Evolutionary conservation across 2,797 vertebrate species (phyloP).

Genomic region (Atherinosoma microstoma): DNA sequence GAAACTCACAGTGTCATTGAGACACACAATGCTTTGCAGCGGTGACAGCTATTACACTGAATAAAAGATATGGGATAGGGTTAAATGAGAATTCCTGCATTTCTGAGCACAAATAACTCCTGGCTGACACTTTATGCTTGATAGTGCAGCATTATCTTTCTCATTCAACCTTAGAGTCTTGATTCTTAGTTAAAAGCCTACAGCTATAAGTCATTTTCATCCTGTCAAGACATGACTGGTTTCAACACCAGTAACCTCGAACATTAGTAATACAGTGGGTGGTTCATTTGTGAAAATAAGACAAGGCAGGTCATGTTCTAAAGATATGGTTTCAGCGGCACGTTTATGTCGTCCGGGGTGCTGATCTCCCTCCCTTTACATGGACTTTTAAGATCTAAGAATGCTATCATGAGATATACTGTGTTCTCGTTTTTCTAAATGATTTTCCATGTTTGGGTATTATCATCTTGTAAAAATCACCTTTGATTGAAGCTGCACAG

Average conservation of each 20-base stretch:
- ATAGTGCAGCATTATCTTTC: neutral
- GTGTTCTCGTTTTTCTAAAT: neutral
- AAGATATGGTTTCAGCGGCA: constrained; percentile 24
- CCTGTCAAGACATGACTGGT: constrained; percentile 67
- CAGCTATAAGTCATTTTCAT: constrained; percentile 68
- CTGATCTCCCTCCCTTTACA: constrained; percentile 6
- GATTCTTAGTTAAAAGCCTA: constrained; percentile 4
- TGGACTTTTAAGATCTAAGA: neutral
- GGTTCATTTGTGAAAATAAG: constrained; percentile 36
- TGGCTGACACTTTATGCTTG: neutral
- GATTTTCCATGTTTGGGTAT: neutral
- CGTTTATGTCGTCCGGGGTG: neutral
- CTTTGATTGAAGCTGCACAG: neutral
- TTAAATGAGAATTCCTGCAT: neutral
- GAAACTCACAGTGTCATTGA: neutral
- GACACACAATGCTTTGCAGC: neutral
- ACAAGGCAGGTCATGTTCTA: constrained; percentile 41
- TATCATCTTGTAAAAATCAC: neutral
- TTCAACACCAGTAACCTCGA: constrained; percentile 22
- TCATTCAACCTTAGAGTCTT: neutral
- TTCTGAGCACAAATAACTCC: neutral
- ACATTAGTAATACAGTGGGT: constrained; percentile 18
- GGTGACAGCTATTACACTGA: too few relatives aligned
- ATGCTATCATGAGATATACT: neutral
- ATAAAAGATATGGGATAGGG: neutral